phyloP scores from a whole-genome alignment of 2,888 invertebrate species.

The Frankliniella intonsa region DNA sequence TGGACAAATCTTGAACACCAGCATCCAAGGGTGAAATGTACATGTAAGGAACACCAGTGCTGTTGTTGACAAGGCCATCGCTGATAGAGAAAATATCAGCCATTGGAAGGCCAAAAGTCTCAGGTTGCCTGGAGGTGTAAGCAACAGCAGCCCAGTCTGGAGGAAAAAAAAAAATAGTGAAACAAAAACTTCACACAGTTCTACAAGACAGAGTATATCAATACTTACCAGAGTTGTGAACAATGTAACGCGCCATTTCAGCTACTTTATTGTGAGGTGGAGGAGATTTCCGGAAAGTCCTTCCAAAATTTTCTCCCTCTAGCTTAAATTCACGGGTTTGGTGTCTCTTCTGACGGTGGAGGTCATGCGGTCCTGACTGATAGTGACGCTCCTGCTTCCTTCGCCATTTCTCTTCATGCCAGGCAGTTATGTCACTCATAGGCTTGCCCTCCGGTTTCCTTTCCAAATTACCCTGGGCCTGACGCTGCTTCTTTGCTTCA shows the following conservation, averaged over 20 bases:
- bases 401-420: constrained; percentile 3
- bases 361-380: not conserved
- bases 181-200: constrained; percentile 27
- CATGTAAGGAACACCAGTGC: constrained; percentile 68
- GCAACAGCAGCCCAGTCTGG: constrained; percentile 69
- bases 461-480: not conserved
- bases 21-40: constrained; percentile 69
- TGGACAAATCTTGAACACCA: constrained; percentile 61
- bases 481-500: not conserved
- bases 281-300: constrained; percentile 43
- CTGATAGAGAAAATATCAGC: constrained; percentile 64
- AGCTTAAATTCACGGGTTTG: not conserved
- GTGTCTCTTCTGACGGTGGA: not conserved
- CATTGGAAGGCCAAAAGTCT: constrained; percentile 62
- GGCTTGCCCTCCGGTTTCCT: not conserved
- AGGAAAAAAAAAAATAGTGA: constrained; percentile 38
- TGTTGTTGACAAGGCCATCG: constrained; percentile 63
- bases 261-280: constrained; percentile 60
- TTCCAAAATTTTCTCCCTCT: not conserved
- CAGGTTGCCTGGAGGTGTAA: constrained; percentile 59
- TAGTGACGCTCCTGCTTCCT: not conserved
- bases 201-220: constrained; percentile 28
- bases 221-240: constrained; percentile 61
- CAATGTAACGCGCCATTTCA: constrained; percentile 66
- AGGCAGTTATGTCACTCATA: not conserved